Conservation (phyloP, 2,113 vertebrate genomes). For the Grammomys dolichurus region DNA sequence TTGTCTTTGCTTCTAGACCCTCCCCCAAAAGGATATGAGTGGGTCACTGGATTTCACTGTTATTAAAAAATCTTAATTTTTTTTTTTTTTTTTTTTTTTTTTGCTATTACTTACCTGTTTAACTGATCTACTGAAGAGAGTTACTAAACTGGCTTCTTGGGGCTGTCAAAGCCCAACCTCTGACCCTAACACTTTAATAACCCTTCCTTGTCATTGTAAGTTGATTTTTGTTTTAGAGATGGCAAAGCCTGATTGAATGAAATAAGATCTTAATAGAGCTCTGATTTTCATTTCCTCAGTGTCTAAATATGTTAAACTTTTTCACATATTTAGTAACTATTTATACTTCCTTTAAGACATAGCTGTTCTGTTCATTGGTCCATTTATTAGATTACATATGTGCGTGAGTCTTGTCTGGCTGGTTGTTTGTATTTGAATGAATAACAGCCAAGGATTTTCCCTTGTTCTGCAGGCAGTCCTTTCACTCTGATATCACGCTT, state of each 20-base stretch:
- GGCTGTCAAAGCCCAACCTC: not conserved
- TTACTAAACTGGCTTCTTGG: not conserved
- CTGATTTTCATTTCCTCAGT: not conserved
- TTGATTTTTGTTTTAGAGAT: not conserved
- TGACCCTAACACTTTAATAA: not conserved
- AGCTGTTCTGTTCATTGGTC: not conserved
- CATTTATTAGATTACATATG: not conserved
- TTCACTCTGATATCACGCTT: not conserved
- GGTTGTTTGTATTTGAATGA: not conserved
- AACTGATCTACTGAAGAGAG: not conserved
- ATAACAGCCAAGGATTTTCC: not conserved
- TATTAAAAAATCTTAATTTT: not conserved
- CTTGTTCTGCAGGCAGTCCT: not conserved
- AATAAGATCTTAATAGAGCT: not conserved
- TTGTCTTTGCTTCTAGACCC: not conserved
- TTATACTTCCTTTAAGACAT: not conserved
- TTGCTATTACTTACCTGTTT: not conserved
- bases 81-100: not conserved
- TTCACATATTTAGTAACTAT: not conserved
- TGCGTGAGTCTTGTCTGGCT: not conserved
- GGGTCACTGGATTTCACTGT: not conserved
- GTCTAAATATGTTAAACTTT: not conserved
- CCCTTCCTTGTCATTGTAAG: not conserved
- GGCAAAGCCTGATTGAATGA: not conserved
- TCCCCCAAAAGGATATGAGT: not conserved